Evolutionary conservation across 2,797 vertebrate genomes (phyloP), one percentile per base, ranked within the genome.

Genomic region (Dermochelys coriacea): DNA sequence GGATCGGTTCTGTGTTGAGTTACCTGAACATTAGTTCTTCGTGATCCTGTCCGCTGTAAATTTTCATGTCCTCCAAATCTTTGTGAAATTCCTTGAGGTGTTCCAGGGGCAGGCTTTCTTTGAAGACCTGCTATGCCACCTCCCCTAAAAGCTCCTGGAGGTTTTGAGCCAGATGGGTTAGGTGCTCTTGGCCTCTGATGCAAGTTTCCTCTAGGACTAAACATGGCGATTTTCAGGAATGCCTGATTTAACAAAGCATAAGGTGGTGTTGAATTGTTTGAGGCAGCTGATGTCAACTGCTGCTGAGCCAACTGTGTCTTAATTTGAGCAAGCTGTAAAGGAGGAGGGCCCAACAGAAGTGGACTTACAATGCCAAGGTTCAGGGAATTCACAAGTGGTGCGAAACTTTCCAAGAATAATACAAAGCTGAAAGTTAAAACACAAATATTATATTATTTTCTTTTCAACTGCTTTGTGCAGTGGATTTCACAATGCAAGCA

Each of bases 381-480:
- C 98, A 98, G 98, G 98, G 98, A 98, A 98, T 99, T 99, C 98
- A 98, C 98, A 98, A 99, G 98, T 97, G 98, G 98, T 97, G 98
- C 98, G 98, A 98, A 98, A 98, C 98, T 99, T 99, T 99, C 99
- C 99, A 99, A 99, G 98, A 99, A 98, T 97, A 99, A 98, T 98
- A 99, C 98, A 99, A 98, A 98, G 99, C 99, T 99, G 99, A 98
- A 99, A 99, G 98, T 99, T 98, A 98, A 99, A 98, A 99, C 98
- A 99, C 98, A 99, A 98, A 98, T 95, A 98, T 98, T 99, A 98
- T 98, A 98, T 98, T 97, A 97, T 97, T 98, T 98, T 88, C 94
- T 96, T 68, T 88, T 84, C 97, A 97, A 92, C 95, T 87, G 89
- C 89, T 92, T 94, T 71, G 94, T 89, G 49, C 96, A 89, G 96